Evolutionary conservation across 2,797 vertebrate genomes (phyloP).

Genomic region (Hozukius guyotensis): DNA sequence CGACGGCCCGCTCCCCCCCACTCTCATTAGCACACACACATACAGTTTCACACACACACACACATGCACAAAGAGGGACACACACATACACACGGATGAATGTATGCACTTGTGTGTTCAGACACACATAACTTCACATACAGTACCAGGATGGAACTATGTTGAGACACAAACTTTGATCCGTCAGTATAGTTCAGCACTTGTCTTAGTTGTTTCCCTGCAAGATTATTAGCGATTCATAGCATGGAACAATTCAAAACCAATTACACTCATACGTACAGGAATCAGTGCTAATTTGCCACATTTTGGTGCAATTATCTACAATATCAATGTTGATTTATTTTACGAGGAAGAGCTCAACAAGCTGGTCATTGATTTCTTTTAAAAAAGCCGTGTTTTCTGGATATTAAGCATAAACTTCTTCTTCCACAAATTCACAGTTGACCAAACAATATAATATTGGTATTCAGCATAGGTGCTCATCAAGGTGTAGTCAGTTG

Average conservation of each 20-base stretch:
- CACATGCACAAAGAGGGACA: constrained; percentile 43
- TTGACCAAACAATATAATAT: neutral
- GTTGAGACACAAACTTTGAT: constrained; percentile 43
- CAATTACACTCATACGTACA: neutral
- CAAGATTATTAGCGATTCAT: neutral
- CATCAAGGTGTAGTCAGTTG: constrained; percentile 3
- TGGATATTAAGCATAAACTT: neutral
- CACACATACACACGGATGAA: constrained; percentile 73
- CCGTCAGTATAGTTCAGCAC: constrained; percentile 5
- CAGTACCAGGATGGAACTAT: constrained; percentile 1
- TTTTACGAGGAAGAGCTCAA: neutral
- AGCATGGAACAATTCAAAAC: neutral
- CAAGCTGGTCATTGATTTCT: neutral
- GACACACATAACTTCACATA: constrained; percentile 49
- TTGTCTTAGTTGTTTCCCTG: neutral
- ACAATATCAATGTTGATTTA: neutral
- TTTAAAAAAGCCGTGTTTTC: neutral
- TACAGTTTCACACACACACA: constrained; percentile 30
- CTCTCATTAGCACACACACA: constrained; percentile 74
- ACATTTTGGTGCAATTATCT: neutral
- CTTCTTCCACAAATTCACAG: neutral
- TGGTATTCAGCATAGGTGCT: neutral
- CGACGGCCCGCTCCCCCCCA: constrained; percentile 83
- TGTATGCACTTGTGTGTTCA: constrained; percentile 69
- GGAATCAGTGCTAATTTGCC: neutral